phyloP scores from a whole-genome alignment of 2,888 invertebrate species.

The Chymomyza fuscimana region DNA sequence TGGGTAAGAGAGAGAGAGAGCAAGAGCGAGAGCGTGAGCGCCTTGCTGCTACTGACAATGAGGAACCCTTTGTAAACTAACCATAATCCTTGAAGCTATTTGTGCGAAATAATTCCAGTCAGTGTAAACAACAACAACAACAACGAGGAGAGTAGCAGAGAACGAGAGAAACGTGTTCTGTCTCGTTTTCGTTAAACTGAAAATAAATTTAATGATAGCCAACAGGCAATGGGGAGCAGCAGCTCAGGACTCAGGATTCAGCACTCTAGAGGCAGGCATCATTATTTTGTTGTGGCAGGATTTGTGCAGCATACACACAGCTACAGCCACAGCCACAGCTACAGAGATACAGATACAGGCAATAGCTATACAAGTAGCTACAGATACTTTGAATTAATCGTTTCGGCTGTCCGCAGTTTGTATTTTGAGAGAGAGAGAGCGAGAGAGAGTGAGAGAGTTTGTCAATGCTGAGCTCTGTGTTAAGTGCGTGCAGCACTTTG shows the following conservation, averaged over 20 bases:
- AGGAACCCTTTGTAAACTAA: conserved; percentile 16
- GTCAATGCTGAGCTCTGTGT: not conserved
- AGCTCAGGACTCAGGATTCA: not conserved
- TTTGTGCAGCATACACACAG: not conserved
- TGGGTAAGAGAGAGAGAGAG: not conserved
- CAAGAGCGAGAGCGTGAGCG: not conserved
- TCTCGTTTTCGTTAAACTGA: not conserved
- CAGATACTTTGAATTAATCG: not conserved
- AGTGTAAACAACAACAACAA: conserved; percentile 10
- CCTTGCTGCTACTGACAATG: conserved; percentile 1
- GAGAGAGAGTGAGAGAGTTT: not conserved
- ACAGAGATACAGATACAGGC: not conserved
- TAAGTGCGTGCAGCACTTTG: conserved; percentile 4
- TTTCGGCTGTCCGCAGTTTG: not conserved
- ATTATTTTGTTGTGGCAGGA: conserved; percentile 9
- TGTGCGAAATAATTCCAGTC: conserved; percentile 18
- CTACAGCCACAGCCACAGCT: not conserved
- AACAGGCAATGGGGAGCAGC: conserved; percentile 5
- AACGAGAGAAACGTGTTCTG: not conserved
- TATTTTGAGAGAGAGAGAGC: not conserved
- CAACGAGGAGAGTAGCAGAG: not conserved
- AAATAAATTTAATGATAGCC: conserved; percentile 13
- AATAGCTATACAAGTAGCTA: not conserved
- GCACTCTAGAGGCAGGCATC: not conserved
- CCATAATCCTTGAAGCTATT: conserved; percentile 24